Percentiles rank a stretch among this genome's conserved stretches.
Evolutionary conservation across 2,113 vertebrate genomes (phyloP).

Genomic region (Cnemophilus loriae): DNA sequence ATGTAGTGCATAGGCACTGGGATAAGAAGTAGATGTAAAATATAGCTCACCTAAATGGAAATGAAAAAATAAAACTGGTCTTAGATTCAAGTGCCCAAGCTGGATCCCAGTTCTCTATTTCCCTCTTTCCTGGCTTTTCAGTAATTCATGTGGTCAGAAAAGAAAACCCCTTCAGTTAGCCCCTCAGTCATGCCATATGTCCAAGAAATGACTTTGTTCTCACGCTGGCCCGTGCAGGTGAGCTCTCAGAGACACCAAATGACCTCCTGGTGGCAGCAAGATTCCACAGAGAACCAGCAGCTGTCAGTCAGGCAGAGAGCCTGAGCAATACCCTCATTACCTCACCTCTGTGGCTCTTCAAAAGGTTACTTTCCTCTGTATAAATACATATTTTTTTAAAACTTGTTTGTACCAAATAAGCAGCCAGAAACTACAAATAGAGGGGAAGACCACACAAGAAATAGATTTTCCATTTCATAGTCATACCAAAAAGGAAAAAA

Average conservation of each 20-base stretch:
- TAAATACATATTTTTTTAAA: neutral
- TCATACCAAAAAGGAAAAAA: neutral
- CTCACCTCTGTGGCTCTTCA: neutral
- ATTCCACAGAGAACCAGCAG: neutral
- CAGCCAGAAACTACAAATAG: neutral
- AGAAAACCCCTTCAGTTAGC: neutral
- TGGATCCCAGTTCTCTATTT: neutral
- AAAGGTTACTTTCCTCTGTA: neutral
- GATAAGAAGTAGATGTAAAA: conserved; percentile 82
- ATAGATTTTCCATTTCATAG: neutral
- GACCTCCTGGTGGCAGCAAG: neutral
- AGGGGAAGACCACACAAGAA: neutral
- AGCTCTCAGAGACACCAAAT: neutral
- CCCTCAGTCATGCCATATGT: neutral
- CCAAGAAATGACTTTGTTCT: neutral
- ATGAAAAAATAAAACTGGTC: neutral
- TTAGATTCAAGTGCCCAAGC: neutral
- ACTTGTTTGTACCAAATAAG: neutral
- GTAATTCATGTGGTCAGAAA: neutral
- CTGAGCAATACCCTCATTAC: neutral
- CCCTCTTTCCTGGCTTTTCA: neutral
- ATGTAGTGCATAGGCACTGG: conserved; percentile 70
- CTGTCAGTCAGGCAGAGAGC: neutral
- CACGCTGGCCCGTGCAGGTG: neutral
- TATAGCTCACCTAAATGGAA: conserved; percentile 80